Evolutionary conservation across 2,113 vertebrate species (phyloP), one percentile per base, ranked within the genome.

Genomic region (Bolborhynchus lineola): DNA sequence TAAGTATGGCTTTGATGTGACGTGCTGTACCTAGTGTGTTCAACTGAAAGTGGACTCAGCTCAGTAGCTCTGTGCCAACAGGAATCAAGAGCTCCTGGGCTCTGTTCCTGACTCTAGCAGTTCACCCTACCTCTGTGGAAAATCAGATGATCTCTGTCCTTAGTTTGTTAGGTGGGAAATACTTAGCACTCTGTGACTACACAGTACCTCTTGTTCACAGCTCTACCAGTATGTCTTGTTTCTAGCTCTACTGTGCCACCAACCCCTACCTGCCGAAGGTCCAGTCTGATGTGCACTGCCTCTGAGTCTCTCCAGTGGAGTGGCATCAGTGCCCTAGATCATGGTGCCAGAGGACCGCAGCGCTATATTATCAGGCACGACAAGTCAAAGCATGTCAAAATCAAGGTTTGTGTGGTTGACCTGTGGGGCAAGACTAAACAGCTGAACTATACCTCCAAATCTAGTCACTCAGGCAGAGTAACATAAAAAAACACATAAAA

Each of bases 391-490:
- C 31, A 93, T 70, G 39, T n/a, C 47, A 96, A 60, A 91, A 74
- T 13, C 4, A 6, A 55, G 26, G 52, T 75, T 37, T 81, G 13
- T 65, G 50, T 41, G 59, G 15, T 47, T n/a, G 57, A 62, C 33
- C 21, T 89, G 31, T 86, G 23, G 41, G 11, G 16, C 80, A 53
- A 78, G 28, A 72, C 49, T 80, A 39, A 86, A 62, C 14, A 69
- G 29, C 21, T 44, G 20, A 92, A 88, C 19, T 37, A 46, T 16
- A 53, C 68, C 39, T 95, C 70, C 88, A 92, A 93, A 96, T 88
- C 62, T 89, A 91, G 85, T 96, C 92, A 94, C 5, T 55, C 76
- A 93, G 81, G 37, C 44, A 94, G 75, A 41, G 77, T 80, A 62
- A 82, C 76, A 70, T 55, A 88, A 89, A 42, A 18, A 86, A 74